phyloP scores from a whole-genome alignment of 2,797 vertebrate genomes.

The Darevskia nairensis region DNA sequence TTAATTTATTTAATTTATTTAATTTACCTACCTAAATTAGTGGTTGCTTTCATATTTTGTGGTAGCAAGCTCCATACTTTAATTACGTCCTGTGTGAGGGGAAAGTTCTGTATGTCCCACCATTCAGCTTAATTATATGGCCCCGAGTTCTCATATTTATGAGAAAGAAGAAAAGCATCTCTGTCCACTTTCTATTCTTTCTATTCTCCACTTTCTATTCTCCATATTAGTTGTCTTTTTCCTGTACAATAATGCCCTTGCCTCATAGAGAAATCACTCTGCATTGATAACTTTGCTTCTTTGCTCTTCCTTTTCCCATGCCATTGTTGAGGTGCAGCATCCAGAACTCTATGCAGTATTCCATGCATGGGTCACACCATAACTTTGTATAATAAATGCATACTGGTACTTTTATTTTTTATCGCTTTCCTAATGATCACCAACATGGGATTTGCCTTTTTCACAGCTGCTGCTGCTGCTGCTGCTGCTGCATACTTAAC shows the following conservation, averaged over 20 bases:
- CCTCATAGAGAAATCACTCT: neutral
- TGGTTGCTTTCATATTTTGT: neutral
- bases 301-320: neutral
- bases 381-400: neutral
- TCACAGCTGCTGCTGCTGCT: no score
- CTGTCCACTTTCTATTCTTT: neutral
- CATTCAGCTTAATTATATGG: neutral
- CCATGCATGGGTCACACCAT: neutral
- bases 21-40: no score
- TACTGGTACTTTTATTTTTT: no score
- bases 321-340: neutral
- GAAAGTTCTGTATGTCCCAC: neutral
- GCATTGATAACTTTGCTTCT: neutral
- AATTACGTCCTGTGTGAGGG: neutral
- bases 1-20: no score
- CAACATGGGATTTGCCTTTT: no score
- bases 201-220: neutral
- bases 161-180: no score
- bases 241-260: neutral
- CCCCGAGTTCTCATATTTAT: neutral
- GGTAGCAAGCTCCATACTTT: neutral
- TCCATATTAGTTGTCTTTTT: neutral
- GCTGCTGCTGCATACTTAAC: no score
- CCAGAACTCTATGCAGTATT: neutral
- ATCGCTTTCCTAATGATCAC: neutral